Conservation (phyloP, 2,797 vertebrate species). For the Spinibarbus caldwelli region DNA sequence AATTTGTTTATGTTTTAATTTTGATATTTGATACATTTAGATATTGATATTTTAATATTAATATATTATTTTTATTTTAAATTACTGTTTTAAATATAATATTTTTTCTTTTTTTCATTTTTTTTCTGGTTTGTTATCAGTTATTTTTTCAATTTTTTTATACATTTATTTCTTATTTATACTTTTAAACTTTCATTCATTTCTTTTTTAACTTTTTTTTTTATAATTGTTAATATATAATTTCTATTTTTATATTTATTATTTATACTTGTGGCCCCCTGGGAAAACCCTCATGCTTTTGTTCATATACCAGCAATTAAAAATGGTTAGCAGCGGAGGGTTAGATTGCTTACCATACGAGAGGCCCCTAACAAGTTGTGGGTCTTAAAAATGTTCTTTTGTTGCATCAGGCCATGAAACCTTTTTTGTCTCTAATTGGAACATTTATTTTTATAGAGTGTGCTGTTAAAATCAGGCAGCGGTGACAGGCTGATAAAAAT, state of each 20-base stretch:
- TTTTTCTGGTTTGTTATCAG: too few relatives aligned
- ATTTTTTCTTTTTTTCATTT: too few relatives aligned
- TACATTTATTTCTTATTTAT: too few relatives aligned
- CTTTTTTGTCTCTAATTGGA: conserved; percentile 13
- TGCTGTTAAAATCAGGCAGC: background rate
- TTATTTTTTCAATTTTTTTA: too few relatives aligned
- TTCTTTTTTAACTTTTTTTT: too few relatives aligned
- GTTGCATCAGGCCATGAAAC: background rate
- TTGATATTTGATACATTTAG: too few relatives aligned
- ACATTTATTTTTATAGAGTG: conserved; percentile 17
- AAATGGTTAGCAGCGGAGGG: background rate
- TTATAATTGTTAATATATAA: background rate
- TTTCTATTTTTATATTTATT: background rate
- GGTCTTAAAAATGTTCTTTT: background rate
- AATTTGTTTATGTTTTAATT: too few relatives aligned
- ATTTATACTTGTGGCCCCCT: background rate
- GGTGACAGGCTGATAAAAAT: conserved; percentile 1
- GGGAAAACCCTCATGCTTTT: background rate
- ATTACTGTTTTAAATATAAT: too few relatives aligned
- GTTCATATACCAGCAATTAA: background rate
- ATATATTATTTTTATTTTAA: background rate
- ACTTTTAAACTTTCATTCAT: too few relatives aligned
- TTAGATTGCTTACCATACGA: background rate
- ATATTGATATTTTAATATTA: background rate
- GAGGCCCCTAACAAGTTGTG: background rate